Conservation (phyloP, 1,140 invertebrate genomes). For the Nebria ingens region DNA sequence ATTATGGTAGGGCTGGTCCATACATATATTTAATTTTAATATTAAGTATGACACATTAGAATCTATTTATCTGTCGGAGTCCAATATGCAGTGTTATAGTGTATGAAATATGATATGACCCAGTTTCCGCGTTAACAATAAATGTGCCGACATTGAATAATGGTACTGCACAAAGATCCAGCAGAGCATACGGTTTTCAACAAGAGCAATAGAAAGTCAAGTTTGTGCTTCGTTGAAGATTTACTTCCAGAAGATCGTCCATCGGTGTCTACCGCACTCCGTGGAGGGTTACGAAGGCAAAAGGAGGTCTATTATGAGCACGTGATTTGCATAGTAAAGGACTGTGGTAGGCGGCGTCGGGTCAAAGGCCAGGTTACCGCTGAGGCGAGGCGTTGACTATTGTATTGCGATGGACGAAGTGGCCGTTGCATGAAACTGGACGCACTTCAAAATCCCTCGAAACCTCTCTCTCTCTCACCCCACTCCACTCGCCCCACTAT, state of each 20-base stretch:
- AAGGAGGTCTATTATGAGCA: neutral
- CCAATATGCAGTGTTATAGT: too few species aligned
- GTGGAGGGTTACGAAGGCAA: neutral
- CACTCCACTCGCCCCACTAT: neutral
- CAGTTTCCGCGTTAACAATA: neutral
- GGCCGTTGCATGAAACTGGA: neutral
- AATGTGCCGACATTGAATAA: neutral
- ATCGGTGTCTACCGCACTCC: too few species aligned
- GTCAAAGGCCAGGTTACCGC: neutral
- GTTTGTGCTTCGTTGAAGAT: too few species aligned
- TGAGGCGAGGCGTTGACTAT: neutral
- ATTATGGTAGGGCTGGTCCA: too few species aligned
- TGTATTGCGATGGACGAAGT: neutral
- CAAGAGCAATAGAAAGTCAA: neutral
- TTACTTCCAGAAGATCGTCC: too few species aligned
- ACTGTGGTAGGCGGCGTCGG: neutral
- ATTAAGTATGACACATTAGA: too few species aligned
- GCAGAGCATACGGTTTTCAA: neutral
- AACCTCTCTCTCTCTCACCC: neutral
- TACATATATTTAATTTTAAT: too few species aligned
- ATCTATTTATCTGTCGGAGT: too few species aligned
- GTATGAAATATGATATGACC: too few species aligned
- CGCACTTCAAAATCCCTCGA: neutral
- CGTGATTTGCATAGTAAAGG: neutral
- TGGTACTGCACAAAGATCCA: neutral